phyloP scores from a whole-genome alignment of 2,888 invertebrate species.

The Colostygia pectinataria region DNA sequence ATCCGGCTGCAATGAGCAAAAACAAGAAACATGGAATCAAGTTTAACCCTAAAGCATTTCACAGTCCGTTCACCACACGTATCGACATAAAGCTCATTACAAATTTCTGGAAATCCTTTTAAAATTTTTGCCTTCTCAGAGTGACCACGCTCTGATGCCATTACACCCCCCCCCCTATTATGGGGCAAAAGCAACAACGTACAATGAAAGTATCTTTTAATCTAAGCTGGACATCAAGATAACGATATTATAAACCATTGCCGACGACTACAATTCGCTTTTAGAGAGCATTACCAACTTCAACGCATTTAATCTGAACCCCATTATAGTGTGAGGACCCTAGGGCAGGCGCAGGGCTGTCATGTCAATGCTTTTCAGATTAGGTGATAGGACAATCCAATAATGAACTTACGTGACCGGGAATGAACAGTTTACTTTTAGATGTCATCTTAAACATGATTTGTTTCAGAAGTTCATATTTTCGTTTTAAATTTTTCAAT shows the following conservation, averaged over 20 bases:
- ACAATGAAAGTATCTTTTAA: slow-evolving; percentile 67
- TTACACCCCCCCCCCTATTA: slow-evolving; percentile 52
- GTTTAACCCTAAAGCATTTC: slow-evolving; percentile 52
- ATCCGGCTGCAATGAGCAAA: slow-evolving; percentile 26
- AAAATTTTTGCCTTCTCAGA: slow-evolving; percentile 53
- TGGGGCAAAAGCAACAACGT: slow-evolving; percentile 39
- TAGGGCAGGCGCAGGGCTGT: slow-evolving; percentile 44
- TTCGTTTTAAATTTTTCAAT: too few relatives aligned
- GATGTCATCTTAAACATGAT: too few relatives aligned
- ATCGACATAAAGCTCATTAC: slow-evolving; percentile 49
- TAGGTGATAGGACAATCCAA: slow-evolving; percentile 39
- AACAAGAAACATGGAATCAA: slow-evolving; percentile 43
- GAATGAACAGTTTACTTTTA: slow-evolving; percentile 35
- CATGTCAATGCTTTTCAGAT: slow-evolving; percentile 47
- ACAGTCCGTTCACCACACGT: slow-evolving; percentile 54
- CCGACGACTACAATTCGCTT: slow-evolving; percentile 74
- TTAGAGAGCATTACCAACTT: slow-evolving; percentile 72
- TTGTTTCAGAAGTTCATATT: too few relatives aligned
- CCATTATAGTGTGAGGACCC: slow-evolving; percentile 58
- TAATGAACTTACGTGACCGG: slow-evolving; percentile 37
- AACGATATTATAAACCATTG: slow-evolving; percentile 74
- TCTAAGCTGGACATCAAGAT: slow-evolving; percentile 71
- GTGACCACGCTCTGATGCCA: slow-evolving; percentile 67
- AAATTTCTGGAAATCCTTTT: slow-evolving; percentile 66
- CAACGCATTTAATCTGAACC: slow-evolving; percentile 70